phyloP scores from a whole-genome alignment of 1,140 invertebrate genomes.

The Nasonia longicornis region DNA sequence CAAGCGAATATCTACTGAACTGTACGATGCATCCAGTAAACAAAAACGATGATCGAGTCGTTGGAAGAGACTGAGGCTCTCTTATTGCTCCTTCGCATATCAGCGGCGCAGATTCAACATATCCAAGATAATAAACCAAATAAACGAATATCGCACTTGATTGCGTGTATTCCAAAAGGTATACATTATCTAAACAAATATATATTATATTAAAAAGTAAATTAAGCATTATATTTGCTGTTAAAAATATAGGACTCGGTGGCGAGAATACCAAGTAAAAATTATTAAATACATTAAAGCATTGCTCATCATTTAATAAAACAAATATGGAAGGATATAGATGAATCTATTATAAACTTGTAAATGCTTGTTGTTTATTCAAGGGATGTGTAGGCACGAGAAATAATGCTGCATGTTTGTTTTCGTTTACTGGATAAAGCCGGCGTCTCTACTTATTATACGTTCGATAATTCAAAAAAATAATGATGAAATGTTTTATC shows the following conservation, averaged over 20 bases:
- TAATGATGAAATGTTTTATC: background rate
- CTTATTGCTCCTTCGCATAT: slow-evolving; percentile 12
- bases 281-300: background rate
- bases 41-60: slow-evolving; percentile 6
- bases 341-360: background rate
- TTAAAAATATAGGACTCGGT: slow-evolving; percentile 28
- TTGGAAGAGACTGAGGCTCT: background rate
- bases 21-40: slow-evolving; percentile 26
- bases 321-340: background rate
- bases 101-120: slow-evolving; percentile 3
- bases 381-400: background rate
- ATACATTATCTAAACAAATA: slow-evolving; percentile 27
- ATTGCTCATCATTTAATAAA: background rate
- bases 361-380: slow-evolving; percentile 16
- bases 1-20: background rate
- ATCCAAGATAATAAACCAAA: background rate
- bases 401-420: background rate
- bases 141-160: background rate
- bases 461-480: background rate
- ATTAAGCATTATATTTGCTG: slow-evolving; percentile 41
- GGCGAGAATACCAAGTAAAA: background rate
- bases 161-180: background rate
- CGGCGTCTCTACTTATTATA: slow-evolving; percentile 35
- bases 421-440: slow-evolving; percentile 36
- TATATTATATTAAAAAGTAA: slow-evolving; percentile 21